A percentile compares a stretch with the other conserved stretches of the same genome.
These are phyloP conservation scores for Thomomys bottae DNA, from an alignment of 2,113 vertebrate species.

Conservation along the genomic window DNA sequence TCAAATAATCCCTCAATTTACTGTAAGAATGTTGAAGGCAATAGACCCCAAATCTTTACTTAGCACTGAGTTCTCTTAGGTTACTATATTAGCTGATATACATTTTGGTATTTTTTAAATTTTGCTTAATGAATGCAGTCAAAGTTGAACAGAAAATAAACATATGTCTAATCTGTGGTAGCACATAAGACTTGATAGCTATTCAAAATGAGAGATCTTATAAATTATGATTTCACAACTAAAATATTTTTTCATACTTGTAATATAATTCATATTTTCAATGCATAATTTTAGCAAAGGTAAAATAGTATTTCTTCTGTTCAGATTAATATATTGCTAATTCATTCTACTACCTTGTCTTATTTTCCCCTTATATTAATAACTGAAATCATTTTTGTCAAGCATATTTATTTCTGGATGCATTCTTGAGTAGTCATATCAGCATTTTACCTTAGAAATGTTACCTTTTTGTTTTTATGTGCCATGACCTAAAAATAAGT, in stretches of 20 bases:
- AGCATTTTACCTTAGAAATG: background rate
- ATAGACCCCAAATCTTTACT: background rate
- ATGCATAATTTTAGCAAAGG: background rate
- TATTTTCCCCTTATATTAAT: background rate
- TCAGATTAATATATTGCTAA: background rate
- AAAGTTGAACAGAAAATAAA: background rate
- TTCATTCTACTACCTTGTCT: no score
- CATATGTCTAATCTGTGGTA: background rate
- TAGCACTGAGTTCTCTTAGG: background rate
- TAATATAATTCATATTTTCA: no score
- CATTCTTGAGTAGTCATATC: background rate
- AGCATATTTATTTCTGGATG: background rate
- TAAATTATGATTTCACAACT: background rate
- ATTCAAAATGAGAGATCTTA: background rate
- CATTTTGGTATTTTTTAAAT: no score
- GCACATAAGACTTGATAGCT: background rate
- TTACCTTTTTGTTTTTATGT: background rate
- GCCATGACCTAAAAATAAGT: background rate
- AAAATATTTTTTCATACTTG: background rate
- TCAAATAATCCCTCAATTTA: background rate
- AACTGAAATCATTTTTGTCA: background rate
- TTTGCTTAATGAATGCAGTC: background rate
- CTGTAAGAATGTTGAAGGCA: background rate
- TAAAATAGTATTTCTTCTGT: background rate
- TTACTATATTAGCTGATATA: background rate